Base-by-base conservation (phyloP, 2,888 invertebrate species). In the Himalopsyche kuldschensis region DNA sequence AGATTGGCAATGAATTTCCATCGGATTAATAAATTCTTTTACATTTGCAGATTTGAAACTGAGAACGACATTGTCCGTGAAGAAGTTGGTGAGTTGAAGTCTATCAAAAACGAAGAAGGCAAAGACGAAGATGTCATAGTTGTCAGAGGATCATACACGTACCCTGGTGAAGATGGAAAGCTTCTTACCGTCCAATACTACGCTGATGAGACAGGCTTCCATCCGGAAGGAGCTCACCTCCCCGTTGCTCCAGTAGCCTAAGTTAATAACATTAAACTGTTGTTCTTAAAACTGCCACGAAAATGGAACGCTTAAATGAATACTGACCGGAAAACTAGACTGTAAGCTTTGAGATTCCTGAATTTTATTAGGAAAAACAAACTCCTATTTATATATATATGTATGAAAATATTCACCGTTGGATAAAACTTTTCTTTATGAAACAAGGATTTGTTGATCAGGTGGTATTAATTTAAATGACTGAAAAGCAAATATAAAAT, bases 141-240 rank as follows among this genome's bases (percentile, higher is more conserved):
- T 0, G 92, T 94, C 31, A 92, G 93, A 84, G 95, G 95, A n/a
- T 89, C 90, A 2, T 94, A 91, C 89, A 89, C 91, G 0, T 94
- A 94, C 90, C 89, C 90, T 3, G 90, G 92, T 82, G 88, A 90
- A 0, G 93, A 94, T 1, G 94, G 94, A 85, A 91, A 91, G 11
- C 88, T 89, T 4, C 91, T 92, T 86, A 88, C 88, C 41, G 86
- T 94, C 86, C 91, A 88, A 79, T 94, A 94, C 90, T 88, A 88
- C 84, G 94, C 94, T 78, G 94, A 94, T 87, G 94, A 94, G 89
- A 92, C 89, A 86, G 95, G 94, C 85, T 95, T 90, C 92, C 93
- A 92, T 86, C 92, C 94, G 0, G 91, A 92, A 78, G 94, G 94
- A 76, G 90, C 91, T 0, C 93, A 94, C 89, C 88, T 94, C 87